Evolutionary conservation across 2,113 vertebrate genomes (phyloP), one percentile per base, ranked within the genome.

Genomic region (Limnothrissa miodon): DNA sequence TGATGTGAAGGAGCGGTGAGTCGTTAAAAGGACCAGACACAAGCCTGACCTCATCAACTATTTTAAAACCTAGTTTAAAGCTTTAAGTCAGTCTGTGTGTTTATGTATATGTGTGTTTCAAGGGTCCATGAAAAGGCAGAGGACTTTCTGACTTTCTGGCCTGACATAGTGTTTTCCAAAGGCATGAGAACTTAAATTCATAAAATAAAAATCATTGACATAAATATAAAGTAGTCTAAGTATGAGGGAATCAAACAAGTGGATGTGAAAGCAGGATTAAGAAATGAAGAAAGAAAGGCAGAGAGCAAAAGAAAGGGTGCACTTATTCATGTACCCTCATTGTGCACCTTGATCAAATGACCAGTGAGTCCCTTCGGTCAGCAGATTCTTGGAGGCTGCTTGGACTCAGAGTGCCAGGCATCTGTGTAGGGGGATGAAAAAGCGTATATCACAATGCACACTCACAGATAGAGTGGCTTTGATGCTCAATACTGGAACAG

Each of bases 321-420:
- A 29, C 33, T 74, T 74, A 33, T 74, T 74, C 66, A 74, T 74
- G 36, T 33, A 74, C 29, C 29, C 66, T 36, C 25, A 29, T 39
- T 36, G 33, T 74, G 66, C 66, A 74, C 66, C 66, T 74, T 74
- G 29, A 74, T 74, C 29, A 33, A 74, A 15, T 74, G 29, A 74
- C 29, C 66, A 39, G 66, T 13, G 66, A 33, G 11, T 17, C 36
- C 13, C 3, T 15, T 33, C 4, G 29, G 29, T 74, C 66, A 74
- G 66, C 66, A 74, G 29, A 74, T 74, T 74, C 66, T 36, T 74
- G 66, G 66, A 74, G 66, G 29, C 36, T 29, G 29, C 15, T 9
- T 74, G 25, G 66, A 36, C 66, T 74, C 66, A 17, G 29, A 36
- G 25, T 15, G 62, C 62, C 66, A 36, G 66, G 66, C 13, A 10